A percentile compares a stretch with the other conserved stretches of the same genome.
Conservation (phyloP, 2,888 invertebrate genomes). For the Miltochrista miniata region DNA sequence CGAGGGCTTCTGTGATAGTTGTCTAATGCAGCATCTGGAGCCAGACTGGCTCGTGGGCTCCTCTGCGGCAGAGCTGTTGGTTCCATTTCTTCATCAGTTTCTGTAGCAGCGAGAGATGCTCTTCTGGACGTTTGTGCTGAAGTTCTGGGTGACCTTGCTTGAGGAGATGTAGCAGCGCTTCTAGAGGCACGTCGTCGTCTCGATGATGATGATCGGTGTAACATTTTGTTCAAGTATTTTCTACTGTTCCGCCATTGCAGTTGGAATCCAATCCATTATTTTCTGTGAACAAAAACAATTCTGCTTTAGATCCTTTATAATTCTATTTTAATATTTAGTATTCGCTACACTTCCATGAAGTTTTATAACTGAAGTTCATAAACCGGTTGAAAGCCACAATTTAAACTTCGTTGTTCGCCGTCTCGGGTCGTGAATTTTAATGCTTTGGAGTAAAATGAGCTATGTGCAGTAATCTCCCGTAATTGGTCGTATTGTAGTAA, state of each 20-base stretch:
- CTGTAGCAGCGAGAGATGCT: constrained; percentile 85
- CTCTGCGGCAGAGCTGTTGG: constrained; percentile 65
- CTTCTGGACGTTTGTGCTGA: constrained; percentile 76
- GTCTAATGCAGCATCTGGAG: constrained; percentile 81
- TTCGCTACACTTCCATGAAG: constrained; percentile 29
- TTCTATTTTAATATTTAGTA: constrained; percentile 15
- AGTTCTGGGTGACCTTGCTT: constrained; percentile 79
- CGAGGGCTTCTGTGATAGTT: constrained; percentile 82
- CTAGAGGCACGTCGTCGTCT: constrained; percentile 87
- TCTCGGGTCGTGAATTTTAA: constrained; percentile 43
- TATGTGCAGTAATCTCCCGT: constrained; percentile 16
- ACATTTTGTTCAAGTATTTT: constrained; percentile 69
- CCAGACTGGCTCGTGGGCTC: constrained; percentile 84
- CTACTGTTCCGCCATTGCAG: constrained; percentile 4
- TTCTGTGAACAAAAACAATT: constrained; percentile 39
- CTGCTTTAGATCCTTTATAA: constrained; percentile 7
- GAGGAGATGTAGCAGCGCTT: constrained; percentile 86
- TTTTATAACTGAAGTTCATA: constrained; percentile 42
- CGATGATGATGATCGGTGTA: constrained; percentile 86
- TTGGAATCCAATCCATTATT: constrained; percentile 20
- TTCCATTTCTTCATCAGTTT: constrained; percentile 84
- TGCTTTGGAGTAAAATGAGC: constrained; percentile 22
- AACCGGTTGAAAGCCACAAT: constrained; percentile 46
- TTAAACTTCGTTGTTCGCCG: constrained; percentile 51
- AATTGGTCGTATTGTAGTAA: constrained; percentile 18